Evolutionary conservation across 2,113 vertebrate genomes (phyloP).

Genomic region (Sphyrna mokarran): DNA sequence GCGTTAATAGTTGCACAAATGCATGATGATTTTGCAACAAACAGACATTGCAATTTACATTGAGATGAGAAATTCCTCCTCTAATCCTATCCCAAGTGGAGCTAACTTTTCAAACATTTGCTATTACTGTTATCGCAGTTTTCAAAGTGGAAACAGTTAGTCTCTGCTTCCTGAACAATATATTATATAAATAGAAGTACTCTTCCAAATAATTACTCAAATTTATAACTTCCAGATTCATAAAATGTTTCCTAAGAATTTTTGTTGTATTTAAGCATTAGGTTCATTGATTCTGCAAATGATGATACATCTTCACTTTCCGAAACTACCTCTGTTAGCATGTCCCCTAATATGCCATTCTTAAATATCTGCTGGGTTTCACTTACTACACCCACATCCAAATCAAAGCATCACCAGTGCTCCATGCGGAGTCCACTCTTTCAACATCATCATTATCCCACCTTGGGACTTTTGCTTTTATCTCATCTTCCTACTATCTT

Average conservation of each 20-base stretch:
- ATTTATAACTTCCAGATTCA: background rate
- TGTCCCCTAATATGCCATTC: background rate
- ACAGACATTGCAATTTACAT: background rate
- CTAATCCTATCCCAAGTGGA: background rate
- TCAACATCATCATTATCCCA: too few relatives aligned
- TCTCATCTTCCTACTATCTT: too few relatives aligned
- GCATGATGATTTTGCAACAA: background rate
- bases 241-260: background rate
- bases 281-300: too few relatives aligned
- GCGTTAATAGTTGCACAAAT: background rate
- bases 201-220: background rate
- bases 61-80: background rate
- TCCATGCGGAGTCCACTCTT: too few relatives aligned
- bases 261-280: background rate
- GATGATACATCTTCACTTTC: background rate
- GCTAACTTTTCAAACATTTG: background rate
- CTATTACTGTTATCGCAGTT: background rate
- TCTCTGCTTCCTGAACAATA: background rate
- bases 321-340: background rate
- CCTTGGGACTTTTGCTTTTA: too few relatives aligned
- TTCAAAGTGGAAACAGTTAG: background rate
- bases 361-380: background rate
- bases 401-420: too few relatives aligned
- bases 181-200: background rate
- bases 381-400: too few relatives aligned